A percentile compares a stretch with the other conserved stretches of the same genome.
These are phyloP conservation scores for Mesoligia furuncula DNA, from an alignment of 2,888 invertebrate genomes.

Conservation along the genomic window DNA sequence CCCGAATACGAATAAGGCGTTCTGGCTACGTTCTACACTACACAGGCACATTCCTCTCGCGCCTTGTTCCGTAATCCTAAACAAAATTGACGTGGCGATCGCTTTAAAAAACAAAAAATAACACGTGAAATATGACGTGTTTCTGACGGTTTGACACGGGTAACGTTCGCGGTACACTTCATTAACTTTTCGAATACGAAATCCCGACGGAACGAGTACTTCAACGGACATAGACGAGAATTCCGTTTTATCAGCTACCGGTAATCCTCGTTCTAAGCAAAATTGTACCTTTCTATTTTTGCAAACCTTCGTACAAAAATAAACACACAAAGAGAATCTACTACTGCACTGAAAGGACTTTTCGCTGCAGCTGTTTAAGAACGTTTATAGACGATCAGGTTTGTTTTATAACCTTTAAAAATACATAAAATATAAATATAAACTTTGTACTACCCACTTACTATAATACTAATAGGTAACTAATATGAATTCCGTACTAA, in stretches of 20 bases:
- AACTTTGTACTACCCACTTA: not conserved
- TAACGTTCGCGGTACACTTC: conserved; percentile 85
- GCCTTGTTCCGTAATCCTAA: conserved; percentile 76
- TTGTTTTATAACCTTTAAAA: conserved; percentile 1
- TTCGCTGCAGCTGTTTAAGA: conserved; percentile 12
- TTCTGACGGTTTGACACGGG: conserved; percentile 88
- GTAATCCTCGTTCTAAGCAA: conserved; percentile 61
- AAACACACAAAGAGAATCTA: conserved; percentile 69
- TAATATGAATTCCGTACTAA: conserved; percentile 22
- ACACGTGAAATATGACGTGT: conserved; percentile 85
- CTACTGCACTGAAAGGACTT: conserved; percentile 21
- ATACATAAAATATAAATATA: not conserved
- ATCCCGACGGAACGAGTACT: conserved; percentile 69
- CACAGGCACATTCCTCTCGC: conserved; percentile 57
- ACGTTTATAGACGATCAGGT: not conserved
- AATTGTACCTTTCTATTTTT: conserved; percentile 64
- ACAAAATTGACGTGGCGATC: conserved; percentile 79
- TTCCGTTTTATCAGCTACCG: conserved; percentile 64
- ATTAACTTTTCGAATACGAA: conserved; percentile 83
- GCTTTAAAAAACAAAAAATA: conserved; percentile 76
- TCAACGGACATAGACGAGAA: conserved; percentile 66
- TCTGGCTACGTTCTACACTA: not conserved
- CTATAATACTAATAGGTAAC: not conserved
- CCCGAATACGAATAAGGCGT: conserved; percentile 54
- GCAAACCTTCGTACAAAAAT: conserved; percentile 66